These are phyloP conservation scores for Aphaenogaster rudis DNA, from an alignment of 1,140 invertebrate genomes.

Conservation along the genomic window DNA sequence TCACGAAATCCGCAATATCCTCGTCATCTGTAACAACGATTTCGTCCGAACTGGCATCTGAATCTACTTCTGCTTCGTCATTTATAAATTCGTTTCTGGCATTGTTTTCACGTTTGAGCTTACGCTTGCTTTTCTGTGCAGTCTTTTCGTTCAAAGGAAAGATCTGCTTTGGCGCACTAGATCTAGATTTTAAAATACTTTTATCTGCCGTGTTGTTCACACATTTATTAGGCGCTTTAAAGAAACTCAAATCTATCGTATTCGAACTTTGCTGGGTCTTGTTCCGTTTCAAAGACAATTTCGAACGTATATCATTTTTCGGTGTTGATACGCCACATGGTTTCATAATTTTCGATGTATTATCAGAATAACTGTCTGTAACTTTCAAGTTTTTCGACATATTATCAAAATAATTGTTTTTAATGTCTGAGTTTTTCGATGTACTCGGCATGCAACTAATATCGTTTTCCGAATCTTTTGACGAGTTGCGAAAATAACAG, in stretches of 20 bases:
- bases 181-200: not conserved
- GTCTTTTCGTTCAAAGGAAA: not conserved
- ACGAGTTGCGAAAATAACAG: slow-evolving; percentile 41
- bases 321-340: not conserved
- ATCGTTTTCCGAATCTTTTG: not conserved
- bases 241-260: slow-evolving; percentile 39
- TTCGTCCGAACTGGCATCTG: slow-evolving; percentile 77
- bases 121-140: slow-evolving; percentile 9
- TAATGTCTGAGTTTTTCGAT: not conserved
- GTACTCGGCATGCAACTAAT: not conserved
- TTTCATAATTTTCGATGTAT: not conserved
- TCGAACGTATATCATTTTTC: not conserved
- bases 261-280: slow-evolving; percentile 9
- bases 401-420: not conserved
- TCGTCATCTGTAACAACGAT: slow-evolving; percentile 76
- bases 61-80: slow-evolving; percentile 88
- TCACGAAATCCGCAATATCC: slow-evolving; percentile 82
- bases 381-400: not conserved
- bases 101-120: slow-evolving; percentile 8
- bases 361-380: not conserved
- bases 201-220: not conserved
- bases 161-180: not conserved
- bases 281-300: slow-evolving; percentile 44
- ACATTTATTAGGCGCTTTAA: slow-evolving; percentile 53
- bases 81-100: slow-evolving; percentile 86